phyloP scores from a whole-genome alignment of 2,888 invertebrate species.

The Macrophya annulata region DNA sequence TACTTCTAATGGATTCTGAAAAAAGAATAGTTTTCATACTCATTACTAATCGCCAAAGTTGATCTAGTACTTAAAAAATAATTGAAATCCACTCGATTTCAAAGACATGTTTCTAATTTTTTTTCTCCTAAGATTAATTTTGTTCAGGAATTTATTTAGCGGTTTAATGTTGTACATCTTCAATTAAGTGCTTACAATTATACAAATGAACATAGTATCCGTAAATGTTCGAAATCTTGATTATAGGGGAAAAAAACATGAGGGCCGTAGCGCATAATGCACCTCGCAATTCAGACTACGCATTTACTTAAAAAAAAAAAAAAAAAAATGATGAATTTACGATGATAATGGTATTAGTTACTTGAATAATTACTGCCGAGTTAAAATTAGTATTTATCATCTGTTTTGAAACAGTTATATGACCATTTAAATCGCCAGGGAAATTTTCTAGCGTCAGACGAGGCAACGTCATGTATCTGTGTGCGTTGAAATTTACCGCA shows the following conservation, averaged over 20 bases:
- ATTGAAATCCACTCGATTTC: not conserved
- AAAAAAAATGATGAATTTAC: not conserved
- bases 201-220: not conserved
- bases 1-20: conserved; percentile 95
- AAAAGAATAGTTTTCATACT: conserved; percentile 70
- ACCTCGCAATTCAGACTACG: not conserved
- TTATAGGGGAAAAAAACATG: not conserved
- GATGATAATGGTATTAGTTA: not conserved
- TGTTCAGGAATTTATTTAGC: too few species aligned
- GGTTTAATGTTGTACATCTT: not conserved
- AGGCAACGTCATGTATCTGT: too few species aligned
- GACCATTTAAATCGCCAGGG: not conserved
- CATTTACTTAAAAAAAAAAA: not conserved
- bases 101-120: too few species aligned
- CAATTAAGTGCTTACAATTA: not conserved
- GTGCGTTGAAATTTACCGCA: too few species aligned
- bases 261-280: not conserved
- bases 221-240: not conserved
- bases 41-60: too few species aligned
- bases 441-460: not conserved
- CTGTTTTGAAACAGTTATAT: not conserved
- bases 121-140: too few species aligned
- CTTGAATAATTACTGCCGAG: not conserved
- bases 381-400: not conserved
- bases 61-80: not conserved